Conservation (phyloP, 2,888 invertebrate genomes). For the Cephus spinipes region DNA sequence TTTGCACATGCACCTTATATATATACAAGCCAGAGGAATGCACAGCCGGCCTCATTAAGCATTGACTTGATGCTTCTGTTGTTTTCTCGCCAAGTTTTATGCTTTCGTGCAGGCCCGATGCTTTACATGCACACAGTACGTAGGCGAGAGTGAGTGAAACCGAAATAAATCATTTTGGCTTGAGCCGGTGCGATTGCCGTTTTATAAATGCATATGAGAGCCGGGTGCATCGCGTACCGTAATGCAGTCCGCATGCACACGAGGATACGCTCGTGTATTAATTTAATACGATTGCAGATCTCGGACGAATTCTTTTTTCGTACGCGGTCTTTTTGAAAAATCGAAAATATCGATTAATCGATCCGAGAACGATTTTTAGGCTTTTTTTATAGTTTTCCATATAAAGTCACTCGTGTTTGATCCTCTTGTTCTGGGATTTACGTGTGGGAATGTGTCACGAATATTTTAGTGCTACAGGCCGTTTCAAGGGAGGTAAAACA, state of each 20-base stretch:
- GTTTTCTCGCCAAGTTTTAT: constrained; percentile 20
- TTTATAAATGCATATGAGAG: background rate
- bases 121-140: background rate
- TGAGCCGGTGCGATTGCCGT: background rate
- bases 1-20: constrained; percentile 14
- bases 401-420: background rate
- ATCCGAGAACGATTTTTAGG: too few species aligned
- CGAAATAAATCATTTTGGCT: constrained; percentile 4
- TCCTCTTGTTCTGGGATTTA: background rate
- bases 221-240: background rate
- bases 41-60: constrained; percentile 19
- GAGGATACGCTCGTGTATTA: background rate
- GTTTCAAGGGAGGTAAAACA: constrained; percentile 51
- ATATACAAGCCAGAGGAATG: constrained; percentile 14
- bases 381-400: background rate
- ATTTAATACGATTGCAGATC: background rate
- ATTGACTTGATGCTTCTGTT: constrained; percentile 10
- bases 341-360: background rate
- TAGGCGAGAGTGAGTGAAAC: background rate
- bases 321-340: background rate
- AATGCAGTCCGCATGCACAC: background rate
- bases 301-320: background rate
- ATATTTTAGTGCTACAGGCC: constrained; percentile 5
- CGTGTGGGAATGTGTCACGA: background rate
- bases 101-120: background rate